Base-by-base conservation (phyloP, 2,797 vertebrate genomes). In the Loris lydekkerianus region DNA sequence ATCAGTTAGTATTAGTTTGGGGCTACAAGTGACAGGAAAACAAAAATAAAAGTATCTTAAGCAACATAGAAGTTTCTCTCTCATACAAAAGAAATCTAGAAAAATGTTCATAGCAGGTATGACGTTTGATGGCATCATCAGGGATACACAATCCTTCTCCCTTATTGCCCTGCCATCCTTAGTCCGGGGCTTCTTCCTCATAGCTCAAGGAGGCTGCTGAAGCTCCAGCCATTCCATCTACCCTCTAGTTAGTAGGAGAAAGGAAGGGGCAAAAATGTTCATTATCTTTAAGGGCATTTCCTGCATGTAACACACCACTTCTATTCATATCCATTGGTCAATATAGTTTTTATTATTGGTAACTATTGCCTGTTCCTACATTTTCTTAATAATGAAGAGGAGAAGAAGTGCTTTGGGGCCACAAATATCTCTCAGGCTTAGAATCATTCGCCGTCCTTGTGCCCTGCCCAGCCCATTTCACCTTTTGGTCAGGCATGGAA, bases 1-100 rank as follows among this genome's bases (percentile, higher is more conserved):
- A 84, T 89, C 80, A 27, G 40, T 83, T 82, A 67, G 34, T n/a
- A n/a, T 92, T 83, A n/a, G 25, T 81, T 72, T 95, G n/a, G 31
- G 84, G 73, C 53, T 77, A n/a, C 31, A 65, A 86, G 11, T 23
- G 65, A 40, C 83, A 72, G 56, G 75, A 73, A 93, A 91, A 65
- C 63, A 49, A 46, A 85, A 84, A 61, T 67, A 83, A 91, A 1
- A 34, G 17, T 29, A 60, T 11, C 58, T 91, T 86, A 65, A 86
- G 43, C 75, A 70, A 96, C 88, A 77, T 18, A 67, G 69, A 92
- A 53, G 23, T 76, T 75, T 78, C 31, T 67, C 58, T 49, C 29
- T 58, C 37, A 46, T 3, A 17, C 27, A 53, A 82, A 90, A 70
- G 29, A 69, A 70, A n/a, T 17, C 58, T 40, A 37, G 86, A 10